Evolutionary conservation across 2,113 vertebrate species (phyloP).

Genomic region (Oreochromis niloticus): DNA sequence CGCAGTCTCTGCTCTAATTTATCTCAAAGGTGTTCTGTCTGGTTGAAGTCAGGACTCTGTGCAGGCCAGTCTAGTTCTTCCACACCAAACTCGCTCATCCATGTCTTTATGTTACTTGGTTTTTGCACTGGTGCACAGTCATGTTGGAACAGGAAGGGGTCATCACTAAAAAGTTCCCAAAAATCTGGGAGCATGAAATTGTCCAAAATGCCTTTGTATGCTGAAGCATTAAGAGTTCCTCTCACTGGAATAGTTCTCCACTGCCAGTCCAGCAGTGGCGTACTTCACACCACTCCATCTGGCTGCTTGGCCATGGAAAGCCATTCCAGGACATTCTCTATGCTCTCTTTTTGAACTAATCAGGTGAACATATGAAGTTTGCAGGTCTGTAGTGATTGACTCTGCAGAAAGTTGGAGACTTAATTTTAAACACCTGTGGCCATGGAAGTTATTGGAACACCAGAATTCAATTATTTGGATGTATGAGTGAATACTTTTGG

Average conservation of each 20-base stretch:
- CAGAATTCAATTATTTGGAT: neutral
- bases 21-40: neutral
- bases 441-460: neutral
- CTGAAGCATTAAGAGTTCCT: neutral
- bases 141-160: neutral
- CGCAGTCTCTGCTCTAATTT: neutral
- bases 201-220: too few species aligned
- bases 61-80: neutral
- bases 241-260: neutral
- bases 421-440: neutral
- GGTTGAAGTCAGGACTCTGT: neutral
- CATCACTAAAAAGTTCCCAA: neutral
- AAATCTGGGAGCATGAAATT: neutral
- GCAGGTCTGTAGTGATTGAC: neutral
- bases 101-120: neutral
- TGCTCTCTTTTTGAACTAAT: neutral
- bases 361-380: neutral
- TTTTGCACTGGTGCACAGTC: neutral
- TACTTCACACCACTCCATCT: neutral
- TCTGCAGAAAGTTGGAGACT: neutral
- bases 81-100: neutral
- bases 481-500: neutral
- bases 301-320: neutral
- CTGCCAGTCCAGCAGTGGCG: neutral
- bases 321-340: neutral